Evolutionary conservation across 2,797 vertebrate genomes (phyloP).

Genomic region (Anguilla megastoma): DNA sequence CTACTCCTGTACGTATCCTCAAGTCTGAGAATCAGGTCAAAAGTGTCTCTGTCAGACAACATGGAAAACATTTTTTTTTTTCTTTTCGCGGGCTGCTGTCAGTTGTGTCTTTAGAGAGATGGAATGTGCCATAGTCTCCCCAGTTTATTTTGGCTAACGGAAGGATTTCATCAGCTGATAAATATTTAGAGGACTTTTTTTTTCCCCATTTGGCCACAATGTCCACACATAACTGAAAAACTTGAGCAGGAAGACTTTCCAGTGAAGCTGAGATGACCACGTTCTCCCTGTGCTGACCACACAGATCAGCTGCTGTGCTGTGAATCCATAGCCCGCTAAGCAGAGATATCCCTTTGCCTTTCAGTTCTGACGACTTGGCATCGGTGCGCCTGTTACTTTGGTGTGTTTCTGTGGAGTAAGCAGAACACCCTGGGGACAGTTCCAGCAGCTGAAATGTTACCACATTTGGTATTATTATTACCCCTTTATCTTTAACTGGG

Average conservation of each 20-base stretch:
- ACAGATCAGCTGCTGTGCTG: neutral
- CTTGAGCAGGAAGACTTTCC: slow-evolving; percentile 45
- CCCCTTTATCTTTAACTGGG: neutral
- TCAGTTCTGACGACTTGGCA: neutral
- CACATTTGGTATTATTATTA: neutral
- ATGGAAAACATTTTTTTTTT: neutral
- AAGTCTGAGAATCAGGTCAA: neutral
- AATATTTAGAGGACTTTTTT: slow-evolving; percentile 55
- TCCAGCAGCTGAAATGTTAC: neutral
- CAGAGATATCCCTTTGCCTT: neutral
- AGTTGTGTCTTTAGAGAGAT: slow-evolving; percentile 30
- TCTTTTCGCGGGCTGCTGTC: slow-evolving; percentile 35
- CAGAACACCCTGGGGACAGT: neutral
- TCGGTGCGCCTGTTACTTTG: neutral
- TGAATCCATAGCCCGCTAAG: neutral
- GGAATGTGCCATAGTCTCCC: slow-evolving; percentile 38
- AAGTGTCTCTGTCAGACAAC: neutral
- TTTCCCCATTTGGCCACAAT: slow-evolving; percentile 53
- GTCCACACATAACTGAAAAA: slow-evolving; percentile 51
- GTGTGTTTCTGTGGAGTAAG: neutral
- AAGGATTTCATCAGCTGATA: slow-evolving; percentile 46
- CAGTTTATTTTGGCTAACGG: slow-evolving; percentile 56
- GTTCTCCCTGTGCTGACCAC: slow-evolving; percentile 39
- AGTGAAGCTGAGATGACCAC: slow-evolving; percentile 26
- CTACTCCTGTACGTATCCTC: neutral